Evolutionary conservation across 2,888 invertebrate genomes (phyloP), one percentile per base, ranked within the genome.

Genomic region (Autographa gamma): DNA sequence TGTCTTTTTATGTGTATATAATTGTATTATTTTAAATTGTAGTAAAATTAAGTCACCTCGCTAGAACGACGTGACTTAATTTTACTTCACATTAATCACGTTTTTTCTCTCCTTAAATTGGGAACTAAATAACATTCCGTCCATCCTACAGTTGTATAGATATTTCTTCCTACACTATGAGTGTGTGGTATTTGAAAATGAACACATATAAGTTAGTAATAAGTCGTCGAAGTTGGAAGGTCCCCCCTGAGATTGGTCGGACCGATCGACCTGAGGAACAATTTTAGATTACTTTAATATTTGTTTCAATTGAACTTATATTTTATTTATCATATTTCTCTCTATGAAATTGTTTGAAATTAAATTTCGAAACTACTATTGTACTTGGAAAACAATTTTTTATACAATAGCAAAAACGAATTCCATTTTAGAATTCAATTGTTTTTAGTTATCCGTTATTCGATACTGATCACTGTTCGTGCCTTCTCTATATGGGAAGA

Each of bases 271-370:
- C 48, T n/a, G 48, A 16, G 8, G 48, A 48, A 48, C 48, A 48
- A n/a, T 48, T 48, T 48, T 48, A 48, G 48, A 48, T 48, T 48
- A 48, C 48, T 48, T 48, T 48, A 48, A 48, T 48, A 48, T 48
- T 48, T 48, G 48, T 48, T 48, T 48, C 48, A 48, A 48, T n/a
- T 48, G 48, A 48, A 48, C 6, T 48, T 48, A 48, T n/a, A 48
- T 48, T 8, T n/a, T 48, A 48, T 48, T 16, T 48, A n/a, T 6
- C 48, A 16, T n/a, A n/a, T 8, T 11, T 38, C 48, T 48, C 6
- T 43, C 48, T 48, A 16, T 48, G 7, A 48, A 48, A 48, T 48
- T 48, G 48, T 48, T 16, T 48, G n/a, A 14, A 7, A 14, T n/a
- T 5, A n/a, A 48, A n/a, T 48, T 48, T 48, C 48, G 7, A 7